Evolutionary conservation across 2,797 vertebrate genomes (phyloP).

Genomic region (Macropus fuliginosus): DNA sequence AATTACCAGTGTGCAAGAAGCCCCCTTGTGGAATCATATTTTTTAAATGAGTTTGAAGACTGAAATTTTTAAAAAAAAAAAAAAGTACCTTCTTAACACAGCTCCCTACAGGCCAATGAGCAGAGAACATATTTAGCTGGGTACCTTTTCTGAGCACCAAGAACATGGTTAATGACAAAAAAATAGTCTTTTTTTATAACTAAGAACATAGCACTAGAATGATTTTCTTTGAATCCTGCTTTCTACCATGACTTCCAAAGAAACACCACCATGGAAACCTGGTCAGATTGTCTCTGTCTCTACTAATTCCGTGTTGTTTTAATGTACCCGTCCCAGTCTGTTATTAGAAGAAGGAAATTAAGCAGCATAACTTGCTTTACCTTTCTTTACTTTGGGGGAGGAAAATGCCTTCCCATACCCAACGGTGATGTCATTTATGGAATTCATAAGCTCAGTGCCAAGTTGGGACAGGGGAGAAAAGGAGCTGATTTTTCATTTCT

Average conservation of each 20-base stretch:
- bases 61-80: background rate
- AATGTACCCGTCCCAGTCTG: slow-evolving; percentile 32
- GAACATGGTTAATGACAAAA: background rate
- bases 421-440: slow-evolving; percentile 48
- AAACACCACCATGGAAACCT: slow-evolving; percentile 9
- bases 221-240: slow-evolving; percentile 5
- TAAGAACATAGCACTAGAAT: background rate
- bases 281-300: slow-evolving; percentile 23
- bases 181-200: background rate
- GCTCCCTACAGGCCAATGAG: background rate
- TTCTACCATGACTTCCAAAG: slow-evolving; percentile 6
- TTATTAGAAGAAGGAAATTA: slow-evolving; percentile 56
- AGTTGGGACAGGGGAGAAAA: background rate
- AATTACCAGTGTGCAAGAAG: slow-evolving; percentile 78
- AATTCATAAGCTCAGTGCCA: slow-evolving; percentile 10
- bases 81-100: background rate
- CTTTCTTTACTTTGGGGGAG: slow-evolving; percentile 54
- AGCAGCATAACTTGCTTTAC: slow-evolving; percentile 47
- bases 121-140: rapidly evolving
- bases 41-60: slow-evolving; percentile 70
- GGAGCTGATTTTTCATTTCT: background rate
- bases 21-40: slow-evolving; percentile 87
- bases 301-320: slow-evolving; percentile 15
- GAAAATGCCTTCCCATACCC: slow-evolving; percentile 52
- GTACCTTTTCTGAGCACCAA: background rate